Evolutionary conservation across 2,113 vertebrate species (phyloP).

Genomic region (Percopsis transmontana): DNA sequence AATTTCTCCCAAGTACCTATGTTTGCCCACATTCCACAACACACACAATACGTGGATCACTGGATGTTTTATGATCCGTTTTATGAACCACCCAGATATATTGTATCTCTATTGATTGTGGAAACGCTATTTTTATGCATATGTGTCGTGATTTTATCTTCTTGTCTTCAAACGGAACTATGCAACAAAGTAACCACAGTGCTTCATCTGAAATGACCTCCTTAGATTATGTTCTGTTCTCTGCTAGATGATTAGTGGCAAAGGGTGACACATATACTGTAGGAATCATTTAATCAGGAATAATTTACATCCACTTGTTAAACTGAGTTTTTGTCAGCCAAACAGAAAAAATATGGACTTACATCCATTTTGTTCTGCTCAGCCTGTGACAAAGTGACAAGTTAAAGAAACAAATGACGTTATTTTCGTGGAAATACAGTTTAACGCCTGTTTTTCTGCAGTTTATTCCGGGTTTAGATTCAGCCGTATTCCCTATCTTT

Average conservation of each 20-base stretch:
- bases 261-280: background rate
- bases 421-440: too few relatives aligned
- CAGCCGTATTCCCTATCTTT: too few relatives aligned
- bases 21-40: background rate
- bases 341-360: background rate
- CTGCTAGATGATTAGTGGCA: conserved; percentile 18
- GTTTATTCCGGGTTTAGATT: too few relatives aligned
- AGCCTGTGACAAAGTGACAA: background rate
- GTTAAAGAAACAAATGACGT: too few relatives aligned
- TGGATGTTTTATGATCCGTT: conserved; percentile 17
- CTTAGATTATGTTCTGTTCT: conserved; percentile 13
- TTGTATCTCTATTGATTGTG: too few relatives aligned
- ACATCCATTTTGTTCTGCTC: background rate
- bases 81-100: too few relatives aligned
- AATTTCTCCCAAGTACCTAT: background rate
- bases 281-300: background rate
- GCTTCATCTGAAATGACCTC: conserved; percentile 35
- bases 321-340: background rate
- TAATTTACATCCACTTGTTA: background rate
- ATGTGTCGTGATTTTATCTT: conserved; percentile 15
- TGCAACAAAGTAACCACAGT: conserved; percentile 17
- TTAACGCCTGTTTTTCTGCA: too few relatives aligned
- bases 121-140: too few relatives aligned
- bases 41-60: background rate
- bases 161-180: conserved; percentile 24